Conservation (phyloP, 37 sponge, comb jelly and placozoan species). For the Ianthella basta region DNA sequence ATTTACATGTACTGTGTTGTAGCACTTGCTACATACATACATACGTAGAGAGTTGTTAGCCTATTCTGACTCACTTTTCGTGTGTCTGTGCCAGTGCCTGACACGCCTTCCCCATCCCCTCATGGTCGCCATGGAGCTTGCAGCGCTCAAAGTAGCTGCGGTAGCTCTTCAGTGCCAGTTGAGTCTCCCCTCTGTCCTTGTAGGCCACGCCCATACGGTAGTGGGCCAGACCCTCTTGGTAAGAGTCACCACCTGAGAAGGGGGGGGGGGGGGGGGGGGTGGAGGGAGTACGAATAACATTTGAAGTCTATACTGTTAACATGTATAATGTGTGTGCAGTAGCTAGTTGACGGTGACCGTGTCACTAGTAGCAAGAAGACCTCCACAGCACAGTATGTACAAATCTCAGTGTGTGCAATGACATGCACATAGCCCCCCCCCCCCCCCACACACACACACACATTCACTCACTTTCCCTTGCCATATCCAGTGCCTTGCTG, state of each 20-base stretch:
- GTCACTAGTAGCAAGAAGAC: no score
- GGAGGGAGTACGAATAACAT: no score
- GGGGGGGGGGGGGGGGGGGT: neutral
- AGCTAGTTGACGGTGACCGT: neutral
- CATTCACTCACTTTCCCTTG: slow-evolving; percentile 57
- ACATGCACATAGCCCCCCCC: no score
- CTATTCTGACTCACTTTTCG: slow-evolving; percentile 73
- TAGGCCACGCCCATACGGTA: slow-evolving; percentile 78
- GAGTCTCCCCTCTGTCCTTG: slow-evolving; percentile 6
- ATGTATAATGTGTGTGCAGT: neutral
- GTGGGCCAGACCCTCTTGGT: slow-evolving; percentile 79
- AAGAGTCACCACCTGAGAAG: slow-evolving; percentile 56
- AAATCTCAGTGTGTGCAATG: no score
- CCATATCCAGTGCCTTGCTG: slow-evolving; percentile 74
- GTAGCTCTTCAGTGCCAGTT: slow-evolving; percentile 54
- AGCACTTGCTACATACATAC: no score
- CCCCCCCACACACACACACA: no score
- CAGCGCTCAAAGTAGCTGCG: slow-evolving; percentile 74
- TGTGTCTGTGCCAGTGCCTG: slow-evolving; percentile 74
- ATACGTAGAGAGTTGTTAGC: no score
- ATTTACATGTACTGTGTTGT: no score
- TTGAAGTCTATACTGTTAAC: no score
- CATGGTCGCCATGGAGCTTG: slow-evolving; percentile 63
- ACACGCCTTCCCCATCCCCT: slow-evolving; percentile 74
- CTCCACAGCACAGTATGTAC: no score